Evolutionary conservation across 2,888 invertebrate genomes (phyloP), one percentile per base, ranked within the genome.

Genomic region (Troglohyphantes excavatus): DNA sequence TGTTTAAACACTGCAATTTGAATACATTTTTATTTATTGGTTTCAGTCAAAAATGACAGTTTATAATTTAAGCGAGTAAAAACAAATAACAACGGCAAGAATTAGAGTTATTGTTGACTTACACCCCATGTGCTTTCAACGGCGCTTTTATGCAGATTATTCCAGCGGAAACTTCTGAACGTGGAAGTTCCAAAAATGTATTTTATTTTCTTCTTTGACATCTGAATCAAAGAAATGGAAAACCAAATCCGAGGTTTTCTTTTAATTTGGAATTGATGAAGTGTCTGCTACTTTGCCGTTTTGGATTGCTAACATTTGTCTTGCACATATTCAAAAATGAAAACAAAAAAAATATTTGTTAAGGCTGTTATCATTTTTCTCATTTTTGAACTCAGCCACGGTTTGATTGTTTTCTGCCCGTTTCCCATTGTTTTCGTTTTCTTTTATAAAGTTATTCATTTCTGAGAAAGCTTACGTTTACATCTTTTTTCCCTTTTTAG

Each of bases 401-500:
- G 53, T 53, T 53, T 53, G 53, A 53, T 53, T 53, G 53, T 53
- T 53, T 39, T 53, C 53, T 5, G 53, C 5, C 17, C n/a, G 53
- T 17, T n/a, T 53, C 39, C 39, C 39, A 39, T 39, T 39, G 13
- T 53, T 53, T 53, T 53, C 53, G 13, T 53, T 53, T 53, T 53
- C 53, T 53, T 53, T 53, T 53, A n/a, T 53, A n/a, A n/a, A 17
- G n/a, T 53, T n/a, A 53, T 53, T n/a, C n/a, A 53, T n/a, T 53
- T 53, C 53, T 17, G 17, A 53, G 5, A 53, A 53, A 53, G 13
- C 53, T n/a, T 53, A 53, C 53, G 17, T 53, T 53, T 53, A 17
- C 13, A 53, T 7, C 0, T n/a, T 13, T n/a, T 53, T n/a, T 39
- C 13, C n/a, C n/a, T 53, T 53, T 9, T 53, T 17, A 17, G 13